phyloP scores from a whole-genome alignment of 2,888 invertebrate species.

The Drosophila gaucha region DNA sequence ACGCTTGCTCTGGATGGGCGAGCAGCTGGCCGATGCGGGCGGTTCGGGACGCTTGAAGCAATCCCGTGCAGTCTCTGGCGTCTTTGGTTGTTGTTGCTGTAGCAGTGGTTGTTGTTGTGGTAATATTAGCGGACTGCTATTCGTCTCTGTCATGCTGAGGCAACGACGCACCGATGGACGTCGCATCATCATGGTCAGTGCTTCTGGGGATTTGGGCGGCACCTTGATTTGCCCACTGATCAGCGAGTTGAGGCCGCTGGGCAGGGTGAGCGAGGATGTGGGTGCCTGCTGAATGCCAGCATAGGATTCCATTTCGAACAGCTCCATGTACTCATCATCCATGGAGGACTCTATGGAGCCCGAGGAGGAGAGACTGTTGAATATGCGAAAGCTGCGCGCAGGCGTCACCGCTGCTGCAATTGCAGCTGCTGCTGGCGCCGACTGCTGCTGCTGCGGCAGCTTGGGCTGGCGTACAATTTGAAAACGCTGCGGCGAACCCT shows the following conservation, averaged over 20 bases:
- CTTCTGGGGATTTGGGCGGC: slow-evolving; percentile 83
- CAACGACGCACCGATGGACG: slow-evolving; percentile 85
- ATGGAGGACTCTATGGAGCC: slow-evolving; percentile 87
- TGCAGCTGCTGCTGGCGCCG: slow-evolving; percentile 9
- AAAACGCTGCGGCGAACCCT: slow-evolving; percentile 83
- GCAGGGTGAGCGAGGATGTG: slow-evolving; percentile 82
- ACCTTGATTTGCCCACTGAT: slow-evolving; percentile 86
- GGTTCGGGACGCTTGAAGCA: slow-evolving; percentile 90
- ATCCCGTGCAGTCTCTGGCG: slow-evolving; percentile 79
- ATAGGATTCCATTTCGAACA: slow-evolving; percentile 87
- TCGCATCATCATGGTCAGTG: slow-evolving; percentile 69
- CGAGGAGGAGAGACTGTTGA: slow-evolving; percentile 85
- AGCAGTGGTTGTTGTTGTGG: slow-evolving; percentile 51
- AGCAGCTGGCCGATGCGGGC: slow-evolving; percentile 86
- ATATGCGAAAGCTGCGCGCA: slow-evolving; percentile 83
- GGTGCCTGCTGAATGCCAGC: slow-evolving; percentile 42
- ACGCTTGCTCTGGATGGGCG: slow-evolving; percentile 84
- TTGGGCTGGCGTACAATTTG: slow-evolving; percentile 75
- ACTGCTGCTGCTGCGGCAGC: slow-evolving; percentile 29
- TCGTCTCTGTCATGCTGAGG: slow-evolving; percentile 85
- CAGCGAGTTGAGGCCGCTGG: slow-evolving; percentile 87
- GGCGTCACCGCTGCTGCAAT: slow-evolving; percentile 51
- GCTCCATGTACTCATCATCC: slow-evolving; percentile 88
- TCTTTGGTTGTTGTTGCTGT: slow-evolving; percentile 78
- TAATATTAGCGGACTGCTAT: slow-evolving; percentile 61